Base-by-base conservation (phyloP, 2,888 invertebrate genomes). In the Apantesis nais region DNA sequence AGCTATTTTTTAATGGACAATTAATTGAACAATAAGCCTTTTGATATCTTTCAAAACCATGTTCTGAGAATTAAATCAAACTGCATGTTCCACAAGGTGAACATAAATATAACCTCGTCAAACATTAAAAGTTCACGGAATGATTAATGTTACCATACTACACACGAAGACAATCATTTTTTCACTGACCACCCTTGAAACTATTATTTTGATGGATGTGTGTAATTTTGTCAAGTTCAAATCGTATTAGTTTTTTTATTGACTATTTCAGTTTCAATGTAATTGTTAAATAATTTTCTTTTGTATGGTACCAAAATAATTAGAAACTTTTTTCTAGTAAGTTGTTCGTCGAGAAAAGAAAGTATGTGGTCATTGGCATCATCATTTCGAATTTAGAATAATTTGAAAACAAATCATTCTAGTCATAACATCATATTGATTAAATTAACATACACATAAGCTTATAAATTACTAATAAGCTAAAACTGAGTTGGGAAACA, bases 71-170 rank as follows among this genome's bases (percentile, higher is more conserved):
- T 68, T 55, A 34, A 34, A 29, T 58, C 39, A 29, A 66, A 41
- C 29, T 64, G 61, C 37, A 34, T 69, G 61, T 55, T 68, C 63
- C 70, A 69, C 81, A 80, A 80, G 79, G 79, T 75, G 64, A 78
- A 41, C 65, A 62, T 31, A 66, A 14, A 61, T 29, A 69, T 73
- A 82, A 75, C 78, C 80, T 82, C 68, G 75, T 39, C 1, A 65
- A 60, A 60, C 71, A 74, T 78, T 74, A 74, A 78, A 79, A 80
- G 74, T 76, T 78, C 72, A 78, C 70, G 66, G 31, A 44, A 72
- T 81, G 82, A 81, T 81, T 81, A 76, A 81, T 81, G 74, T 82
- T 82, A 70, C 78, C 70, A 75, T 75, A 34, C 63, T 55, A 22
- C 66, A 39, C 31, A 70, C 61, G 37, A 72, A 75, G 70, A 81